Evolutionary conservation across 2,888 invertebrate species (phyloP).

Genomic region (Pimpla rufipes): DNA sequence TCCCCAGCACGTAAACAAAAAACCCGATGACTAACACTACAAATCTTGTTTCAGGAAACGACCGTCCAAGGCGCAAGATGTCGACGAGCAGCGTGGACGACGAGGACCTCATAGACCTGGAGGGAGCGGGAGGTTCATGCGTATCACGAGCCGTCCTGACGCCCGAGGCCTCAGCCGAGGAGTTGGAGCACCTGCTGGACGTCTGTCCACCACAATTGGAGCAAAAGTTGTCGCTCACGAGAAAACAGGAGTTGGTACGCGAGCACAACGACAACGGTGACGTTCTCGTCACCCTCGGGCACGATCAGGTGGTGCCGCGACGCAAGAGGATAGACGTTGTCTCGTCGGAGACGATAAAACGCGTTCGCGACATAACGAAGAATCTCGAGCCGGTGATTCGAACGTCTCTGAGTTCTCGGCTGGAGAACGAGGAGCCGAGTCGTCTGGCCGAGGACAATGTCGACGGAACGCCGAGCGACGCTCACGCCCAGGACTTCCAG

Average conservation of each 20-base stretch:
- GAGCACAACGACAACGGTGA: slow-evolving; percentile 73
- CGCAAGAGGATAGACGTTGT: slow-evolving; percentile 83
- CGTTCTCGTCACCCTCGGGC: slow-evolving; percentile 82
- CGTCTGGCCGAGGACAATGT: slow-evolving; percentile 54
- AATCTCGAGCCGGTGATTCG: slow-evolving; percentile 82
- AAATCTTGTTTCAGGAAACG: slow-evolving; percentile 54
- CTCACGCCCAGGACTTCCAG: slow-evolving; percentile 5
- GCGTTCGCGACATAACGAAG: slow-evolving; percentile 82
- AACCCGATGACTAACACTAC: background rate
- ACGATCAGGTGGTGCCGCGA: slow-evolving; percentile 82
- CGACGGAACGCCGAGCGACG: slow-evolving; percentile 47
- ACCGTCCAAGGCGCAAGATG: slow-evolving; percentile 74
- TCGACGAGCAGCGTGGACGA: slow-evolving; percentile 75
- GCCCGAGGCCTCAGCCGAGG: slow-evolving; percentile 78
- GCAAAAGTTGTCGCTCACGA: slow-evolving; percentile 81
- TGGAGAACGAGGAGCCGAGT: slow-evolving; percentile 12
- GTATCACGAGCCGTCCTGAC: slow-evolving; percentile 69
- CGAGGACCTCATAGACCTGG: slow-evolving; percentile 82
- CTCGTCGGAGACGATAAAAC: slow-evolving; percentile 83
- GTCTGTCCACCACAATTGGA: slow-evolving; percentile 83
- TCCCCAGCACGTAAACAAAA: too few species aligned
- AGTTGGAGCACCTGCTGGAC: slow-evolving; percentile 83
- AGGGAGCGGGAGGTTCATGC: slow-evolving; percentile 74
- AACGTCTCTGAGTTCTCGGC: slow-evolving; percentile 15
- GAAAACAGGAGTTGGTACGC: slow-evolving; percentile 75